These are phyloP conservation scores for Thermophis baileyi DNA, from an alignment of 2,113 vertebrate species.

Conservation along the genomic window DNA sequence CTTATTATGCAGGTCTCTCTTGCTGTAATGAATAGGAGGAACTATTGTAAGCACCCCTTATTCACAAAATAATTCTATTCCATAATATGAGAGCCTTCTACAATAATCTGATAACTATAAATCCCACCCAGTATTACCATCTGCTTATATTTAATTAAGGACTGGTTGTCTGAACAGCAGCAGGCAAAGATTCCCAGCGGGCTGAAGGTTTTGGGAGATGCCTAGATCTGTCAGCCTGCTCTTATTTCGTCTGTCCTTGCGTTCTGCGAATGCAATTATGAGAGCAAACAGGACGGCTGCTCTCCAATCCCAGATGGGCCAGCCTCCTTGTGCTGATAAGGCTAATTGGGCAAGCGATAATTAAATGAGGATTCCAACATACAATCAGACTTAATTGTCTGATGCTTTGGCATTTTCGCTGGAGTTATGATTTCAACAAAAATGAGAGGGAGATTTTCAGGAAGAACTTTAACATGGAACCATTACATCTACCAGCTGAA, in stretches of 20 bases:
- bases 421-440: slow-evolving; percentile 54
- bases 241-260: slow-evolving; percentile 62
- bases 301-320: slow-evolving; percentile 66
- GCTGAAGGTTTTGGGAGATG: slow-evolving; percentile 41
- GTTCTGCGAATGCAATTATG: slow-evolving; percentile 76
- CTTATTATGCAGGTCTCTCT: slow-evolving; percentile 15
- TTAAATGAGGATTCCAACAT: slow-evolving; percentile 77
- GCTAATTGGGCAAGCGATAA: slow-evolving; percentile 72
- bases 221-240: slow-evolving; percentile 65
- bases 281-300: slow-evolving; percentile 75
- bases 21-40: slow-evolving; percentile 36
- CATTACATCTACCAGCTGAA: neutral
- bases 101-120: slow-evolving; percentile 69
- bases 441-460: slow-evolving; percentile 50
- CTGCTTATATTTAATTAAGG: slow-evolving; percentile 77
- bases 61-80: slow-evolving; percentile 36
- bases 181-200: slow-evolving; percentile 62
- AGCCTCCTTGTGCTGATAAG: slow-evolving; percentile 76
- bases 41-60: slow-evolving; percentile 30
- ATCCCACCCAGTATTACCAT: slow-evolving; percentile 66
- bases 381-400: slow-evolving; percentile 72
- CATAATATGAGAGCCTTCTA: slow-evolving; percentile 36
- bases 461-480: slow-evolving; percentile 18
- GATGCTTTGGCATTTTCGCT: slow-evolving; percentile 56
- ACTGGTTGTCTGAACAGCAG: slow-evolving; percentile 65